Conservation (phyloP, 2,888 invertebrate genomes). For the Eutolmus rufibarbis region DNA sequence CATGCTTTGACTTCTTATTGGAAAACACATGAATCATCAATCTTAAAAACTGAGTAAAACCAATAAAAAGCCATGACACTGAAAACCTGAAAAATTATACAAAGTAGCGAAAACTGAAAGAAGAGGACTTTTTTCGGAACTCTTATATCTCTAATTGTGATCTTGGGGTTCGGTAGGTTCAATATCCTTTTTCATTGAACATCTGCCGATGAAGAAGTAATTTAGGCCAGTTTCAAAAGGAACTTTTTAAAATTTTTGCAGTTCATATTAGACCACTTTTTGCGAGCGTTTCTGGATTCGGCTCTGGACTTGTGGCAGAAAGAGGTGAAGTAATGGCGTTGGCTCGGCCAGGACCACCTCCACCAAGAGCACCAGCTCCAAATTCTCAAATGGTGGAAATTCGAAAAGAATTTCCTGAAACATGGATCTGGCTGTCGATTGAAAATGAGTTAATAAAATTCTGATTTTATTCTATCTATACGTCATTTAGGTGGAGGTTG, state of each 20-base stretch:
- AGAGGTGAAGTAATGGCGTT: not conserved
- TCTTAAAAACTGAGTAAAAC: too few species aligned
- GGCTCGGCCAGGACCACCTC: not conserved
- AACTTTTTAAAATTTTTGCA: not conserved
- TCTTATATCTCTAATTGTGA: not conserved
- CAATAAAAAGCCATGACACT: too few species aligned
- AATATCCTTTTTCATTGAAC: not conserved
- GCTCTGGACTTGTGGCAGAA: not conserved
- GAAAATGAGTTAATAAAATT: not conserved
- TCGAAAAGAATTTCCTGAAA: constrained; percentile 44
- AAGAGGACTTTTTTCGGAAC: too few species aligned
- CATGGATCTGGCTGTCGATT: not conserved
- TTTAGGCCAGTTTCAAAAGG: not conserved
- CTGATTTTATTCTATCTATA: not conserved
- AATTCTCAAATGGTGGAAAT: not conserved
- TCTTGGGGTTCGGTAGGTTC: not conserved
- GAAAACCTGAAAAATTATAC: too few species aligned
- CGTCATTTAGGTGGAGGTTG: not conserved
- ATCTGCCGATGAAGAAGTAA: not conserved
- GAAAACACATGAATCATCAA: too few species aligned
- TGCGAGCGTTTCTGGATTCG: not conserved
- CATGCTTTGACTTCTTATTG: too few species aligned
- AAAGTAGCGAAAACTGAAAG: too few species aligned
- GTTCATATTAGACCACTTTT: not conserved
- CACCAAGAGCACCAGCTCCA: not conserved